These are phyloP conservation scores for Emydura subglobosa DNA, from an alignment of 2,113 vertebrate species.

Conservation along the genomic window DNA sequence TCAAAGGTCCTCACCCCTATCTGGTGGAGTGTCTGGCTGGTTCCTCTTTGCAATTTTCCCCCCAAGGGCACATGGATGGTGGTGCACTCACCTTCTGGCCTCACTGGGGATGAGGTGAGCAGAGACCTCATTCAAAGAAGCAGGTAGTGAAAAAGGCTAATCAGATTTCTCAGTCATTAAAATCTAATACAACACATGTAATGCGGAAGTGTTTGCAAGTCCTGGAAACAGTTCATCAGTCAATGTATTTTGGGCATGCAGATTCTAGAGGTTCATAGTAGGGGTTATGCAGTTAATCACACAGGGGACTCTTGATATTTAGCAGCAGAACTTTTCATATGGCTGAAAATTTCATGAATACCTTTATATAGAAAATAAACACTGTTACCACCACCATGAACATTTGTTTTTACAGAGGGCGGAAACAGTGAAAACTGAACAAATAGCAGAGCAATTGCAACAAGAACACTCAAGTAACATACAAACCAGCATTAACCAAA, in stretches of 20 bases:
- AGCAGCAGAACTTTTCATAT: background rate
- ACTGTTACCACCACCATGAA: background rate
- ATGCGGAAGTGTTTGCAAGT: background rate
- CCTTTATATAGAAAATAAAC: background rate
- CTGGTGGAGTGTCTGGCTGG: no score
- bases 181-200: background rate
- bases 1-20: no score
- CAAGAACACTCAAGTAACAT: background rate
- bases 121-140: no score
- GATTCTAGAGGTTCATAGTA: background rate
- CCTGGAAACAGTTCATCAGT: background rate
- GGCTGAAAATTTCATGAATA: background rate
- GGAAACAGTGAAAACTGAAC: background rate
- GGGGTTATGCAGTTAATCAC: background rate
- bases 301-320: background rate
- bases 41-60: no score
- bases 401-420: background rate
- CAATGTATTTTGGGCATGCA: background rate
- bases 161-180: background rate
- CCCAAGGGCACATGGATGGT: no score
- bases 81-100: no score
- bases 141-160: background rate
- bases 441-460: background rate
- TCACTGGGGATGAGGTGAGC: no score
- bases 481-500: background rate